A percentile compares a stretch with the other conserved stretches of the same genome.
Evolutionary conservation across 2,113 vertebrate species (phyloP).

Genomic region (Tinamus guttatus): DNA sequence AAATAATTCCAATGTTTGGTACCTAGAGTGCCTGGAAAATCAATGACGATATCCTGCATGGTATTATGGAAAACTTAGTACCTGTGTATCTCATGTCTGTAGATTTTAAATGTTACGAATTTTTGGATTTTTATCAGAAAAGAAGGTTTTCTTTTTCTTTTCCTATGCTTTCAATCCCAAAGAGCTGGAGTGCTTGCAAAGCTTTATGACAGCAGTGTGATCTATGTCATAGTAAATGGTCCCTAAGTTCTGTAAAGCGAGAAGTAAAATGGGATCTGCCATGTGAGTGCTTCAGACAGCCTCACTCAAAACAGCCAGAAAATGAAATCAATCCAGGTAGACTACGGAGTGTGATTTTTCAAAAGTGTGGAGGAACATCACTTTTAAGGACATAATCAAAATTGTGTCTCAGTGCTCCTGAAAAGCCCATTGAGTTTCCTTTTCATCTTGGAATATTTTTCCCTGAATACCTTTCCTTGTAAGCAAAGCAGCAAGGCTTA

Average conservation of each 20-base stretch:
- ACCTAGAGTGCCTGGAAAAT: background rate
- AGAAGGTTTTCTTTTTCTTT: background rate
- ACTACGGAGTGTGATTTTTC: background rate
- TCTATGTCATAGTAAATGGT: background rate
- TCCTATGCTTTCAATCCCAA: background rate
- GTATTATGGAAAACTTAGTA: background rate
- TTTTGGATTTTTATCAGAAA: background rate
- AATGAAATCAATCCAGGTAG: background rate
- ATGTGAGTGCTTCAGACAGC: background rate
- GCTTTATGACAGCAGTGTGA: background rate
- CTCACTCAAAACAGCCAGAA: background rate
- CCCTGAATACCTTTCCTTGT: background rate
- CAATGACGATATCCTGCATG: background rate
- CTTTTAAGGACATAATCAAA: background rate
- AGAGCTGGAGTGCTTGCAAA: background rate
- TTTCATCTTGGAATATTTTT: background rate
- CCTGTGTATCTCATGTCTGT: background rate
- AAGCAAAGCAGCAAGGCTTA: background rate
- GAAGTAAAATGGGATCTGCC: background rate
- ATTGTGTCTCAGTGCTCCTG: background rate
- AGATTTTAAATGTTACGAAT: background rate
- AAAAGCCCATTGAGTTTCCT: accelerated
- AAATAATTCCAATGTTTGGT: background rate
- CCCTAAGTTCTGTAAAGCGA: background rate
- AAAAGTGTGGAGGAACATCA: background rate